A percentile compares a stretch with the other conserved stretches of the same genome.
Conservation (phyloP, 2,888 invertebrate species). For the Coleophora deauratella region DNA sequence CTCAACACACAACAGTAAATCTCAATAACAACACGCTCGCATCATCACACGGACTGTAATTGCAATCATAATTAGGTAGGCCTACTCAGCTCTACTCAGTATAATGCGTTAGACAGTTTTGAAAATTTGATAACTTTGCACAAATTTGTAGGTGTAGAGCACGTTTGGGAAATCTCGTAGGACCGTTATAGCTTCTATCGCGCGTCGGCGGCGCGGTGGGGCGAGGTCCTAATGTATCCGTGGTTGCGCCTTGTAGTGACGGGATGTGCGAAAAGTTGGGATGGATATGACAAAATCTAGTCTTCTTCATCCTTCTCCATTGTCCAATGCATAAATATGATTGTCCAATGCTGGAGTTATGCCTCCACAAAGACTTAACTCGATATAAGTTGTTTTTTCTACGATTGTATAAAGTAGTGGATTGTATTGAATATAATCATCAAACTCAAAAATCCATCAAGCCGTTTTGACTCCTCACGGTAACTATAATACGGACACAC, state of each 20-base stretch:
- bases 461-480: neutral
- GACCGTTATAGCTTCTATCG: conserved; percentile 60
- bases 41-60: conserved; percentile 23
- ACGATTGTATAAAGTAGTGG: too few species aligned
- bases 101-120: conserved; percentile 67
- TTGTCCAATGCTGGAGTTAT: too few species aligned
- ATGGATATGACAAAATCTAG: neutral
- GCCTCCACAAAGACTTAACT: too few species aligned
- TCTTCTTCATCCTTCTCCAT: too few species aligned
- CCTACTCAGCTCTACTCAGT: conserved; percentile 25
- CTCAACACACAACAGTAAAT: too few species aligned
- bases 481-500: too few species aligned
- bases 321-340: too few species aligned
- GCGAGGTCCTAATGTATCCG: conserved; percentile 55
- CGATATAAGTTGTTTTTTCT: too few species aligned
- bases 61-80: conserved; percentile 62
- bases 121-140: conserved; percentile 73
- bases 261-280: conserved; percentile 19
- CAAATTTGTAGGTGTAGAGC: conserved; percentile 65
- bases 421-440: too few species aligned
- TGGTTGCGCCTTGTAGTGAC: conserved; percentile 37
- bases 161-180: conserved; percentile 67
- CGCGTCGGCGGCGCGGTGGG: conserved; percentile 33
- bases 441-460: neutral
- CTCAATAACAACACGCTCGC: too few species aligned